Conservation (phyloP, 2,888 invertebrate genomes). For the Lochmaea capreae region DNA sequence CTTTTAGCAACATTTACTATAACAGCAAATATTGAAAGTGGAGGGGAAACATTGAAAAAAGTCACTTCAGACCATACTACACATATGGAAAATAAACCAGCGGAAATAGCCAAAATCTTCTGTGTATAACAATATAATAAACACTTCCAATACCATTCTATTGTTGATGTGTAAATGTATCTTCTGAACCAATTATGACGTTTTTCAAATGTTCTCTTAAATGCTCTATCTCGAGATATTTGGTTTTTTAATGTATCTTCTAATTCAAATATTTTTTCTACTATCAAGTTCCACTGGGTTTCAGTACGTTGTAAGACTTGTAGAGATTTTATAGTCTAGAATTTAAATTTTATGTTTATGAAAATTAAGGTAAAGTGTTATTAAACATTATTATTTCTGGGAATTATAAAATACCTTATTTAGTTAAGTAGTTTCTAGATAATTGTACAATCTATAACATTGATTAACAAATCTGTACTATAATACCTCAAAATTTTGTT, state of each 20-base stretch:
- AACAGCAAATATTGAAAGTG: conserved; percentile 96
- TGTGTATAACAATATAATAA: conserved; percentile 81
- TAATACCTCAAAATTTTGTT: no score
- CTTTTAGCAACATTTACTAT: conserved; percentile 85
- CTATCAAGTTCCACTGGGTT: conserved; percentile 91
- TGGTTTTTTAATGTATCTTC: conserved; percentile 91
- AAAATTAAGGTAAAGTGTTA: no score
- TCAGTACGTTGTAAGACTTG: conserved; percentile 94
- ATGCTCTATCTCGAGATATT: conserved; percentile 70
- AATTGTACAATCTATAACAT: no score
- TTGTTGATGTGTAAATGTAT: conserved; percentile 72
- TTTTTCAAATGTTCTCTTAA: conserved; percentile 78
- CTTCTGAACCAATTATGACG: conserved; percentile 71
- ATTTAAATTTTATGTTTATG: conserved; percentile 5
- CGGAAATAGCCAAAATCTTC: conserved; percentile 77
- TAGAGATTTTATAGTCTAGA: conserved; percentile 84
- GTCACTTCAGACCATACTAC: conserved; percentile 99
- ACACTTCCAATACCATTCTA: conserved; percentile 99
- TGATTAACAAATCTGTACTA: no score
- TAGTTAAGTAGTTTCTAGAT: no score
- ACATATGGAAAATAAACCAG: conserved; percentile 84
- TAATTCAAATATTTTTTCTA: conserved; percentile 82
- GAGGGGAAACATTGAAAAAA: conserved; percentile 93
- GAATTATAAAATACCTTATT: no score
- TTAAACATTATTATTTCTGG: not conserved